phyloP scores from a whole-genome alignment of 2,113 vertebrate species.

The Gnathonemus longibarbis region DNA sequence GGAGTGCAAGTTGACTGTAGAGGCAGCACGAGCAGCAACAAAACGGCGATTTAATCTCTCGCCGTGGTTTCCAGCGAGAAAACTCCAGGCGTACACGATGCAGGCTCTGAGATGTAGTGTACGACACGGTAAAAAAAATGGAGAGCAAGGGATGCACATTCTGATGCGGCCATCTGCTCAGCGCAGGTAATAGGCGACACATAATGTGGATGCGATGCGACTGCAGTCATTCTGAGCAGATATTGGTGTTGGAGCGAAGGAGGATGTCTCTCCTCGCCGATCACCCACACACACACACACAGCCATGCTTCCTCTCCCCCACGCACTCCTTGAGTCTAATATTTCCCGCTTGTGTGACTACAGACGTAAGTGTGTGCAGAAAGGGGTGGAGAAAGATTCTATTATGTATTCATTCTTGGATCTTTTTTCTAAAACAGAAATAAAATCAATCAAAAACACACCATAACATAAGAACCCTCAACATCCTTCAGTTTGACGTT shows the following conservation, averaged over 20 bases:
- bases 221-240: not conserved
- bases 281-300: not conserved
- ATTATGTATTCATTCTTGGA: not conserved
- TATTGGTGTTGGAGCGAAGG: not conserved
- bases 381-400: not conserved
- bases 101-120: not conserved
- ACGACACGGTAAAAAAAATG: not conserved
- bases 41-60: not conserved
- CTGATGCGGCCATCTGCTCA: not conserved
- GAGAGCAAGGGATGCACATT: not conserved
- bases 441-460: not conserved
- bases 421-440: not conserved
- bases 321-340: not conserved
- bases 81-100: not conserved
- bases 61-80: not conserved
- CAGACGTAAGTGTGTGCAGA: not conserved
- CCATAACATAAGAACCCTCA: not conserved
- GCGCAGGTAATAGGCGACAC: not conserved
- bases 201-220: not conserved
- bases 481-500: not conserved
- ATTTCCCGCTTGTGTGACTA: not conserved
- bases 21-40: not conserved
- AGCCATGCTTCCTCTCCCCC: not conserved
- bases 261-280: not conserved
- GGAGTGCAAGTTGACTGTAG: not conserved